phyloP scores from a whole-genome alignment of 2,113 vertebrate genomes.

The Rhodinocichla rosea region DNA sequence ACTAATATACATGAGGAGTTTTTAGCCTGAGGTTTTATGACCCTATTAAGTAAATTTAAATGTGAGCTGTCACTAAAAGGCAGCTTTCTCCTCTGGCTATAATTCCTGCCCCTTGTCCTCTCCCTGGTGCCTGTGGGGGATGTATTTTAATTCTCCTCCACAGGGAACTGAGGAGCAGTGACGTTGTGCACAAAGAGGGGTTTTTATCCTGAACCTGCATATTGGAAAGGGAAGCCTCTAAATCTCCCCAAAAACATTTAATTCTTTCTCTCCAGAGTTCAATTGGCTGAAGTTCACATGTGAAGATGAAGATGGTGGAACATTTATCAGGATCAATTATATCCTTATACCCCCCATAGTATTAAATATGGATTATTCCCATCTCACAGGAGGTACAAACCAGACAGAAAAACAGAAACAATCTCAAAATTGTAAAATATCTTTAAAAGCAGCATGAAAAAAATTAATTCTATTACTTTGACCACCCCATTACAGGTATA shows the following conservation, averaged over 20 bases:
- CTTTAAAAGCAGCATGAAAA: neutral
- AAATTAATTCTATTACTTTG: neutral
- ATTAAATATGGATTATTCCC: neutral
- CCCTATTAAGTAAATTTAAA: neutral
- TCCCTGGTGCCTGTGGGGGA: neutral
- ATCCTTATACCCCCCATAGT: fast-evolving
- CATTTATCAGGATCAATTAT: neutral
- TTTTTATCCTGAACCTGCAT: neutral
- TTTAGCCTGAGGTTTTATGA: neutral
- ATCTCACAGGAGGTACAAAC: neutral
- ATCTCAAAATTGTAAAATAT: neutral
- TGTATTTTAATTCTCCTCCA: neutral
- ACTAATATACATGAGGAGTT: neutral
- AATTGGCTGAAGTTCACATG: neutral
- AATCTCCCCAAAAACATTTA: neutral
- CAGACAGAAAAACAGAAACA: neutral
- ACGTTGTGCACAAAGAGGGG: neutral
- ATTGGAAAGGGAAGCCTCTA: neutral
- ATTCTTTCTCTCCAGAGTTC: neutral
- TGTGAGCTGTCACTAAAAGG: neutral
- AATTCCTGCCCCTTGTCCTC: neutral
- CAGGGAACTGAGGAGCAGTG: neutral
- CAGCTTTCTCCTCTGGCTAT: neutral
- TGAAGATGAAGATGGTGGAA: neutral
- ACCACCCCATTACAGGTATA: neutral